Evolutionary conservation across 2,113 vertebrate genomes (phyloP).

Genomic region (Gymnarchus niloticus): DNA sequence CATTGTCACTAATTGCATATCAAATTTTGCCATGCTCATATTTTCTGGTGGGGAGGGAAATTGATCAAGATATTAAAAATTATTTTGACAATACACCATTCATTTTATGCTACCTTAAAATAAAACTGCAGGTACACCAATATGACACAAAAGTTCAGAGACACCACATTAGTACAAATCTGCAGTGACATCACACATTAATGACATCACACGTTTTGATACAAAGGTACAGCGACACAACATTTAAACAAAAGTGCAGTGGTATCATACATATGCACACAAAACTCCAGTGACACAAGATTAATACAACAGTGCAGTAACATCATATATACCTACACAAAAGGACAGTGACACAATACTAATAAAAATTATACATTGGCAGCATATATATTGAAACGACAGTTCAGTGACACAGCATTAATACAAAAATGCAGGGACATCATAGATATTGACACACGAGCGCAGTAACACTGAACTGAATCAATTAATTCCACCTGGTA

Average conservation of each 20-base stretch:
- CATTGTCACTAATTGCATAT: background rate
- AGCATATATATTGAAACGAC: background rate
- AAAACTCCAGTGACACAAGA: background rate
- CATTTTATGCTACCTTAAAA: background rate
- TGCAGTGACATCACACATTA: background rate
- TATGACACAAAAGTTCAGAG: no score
- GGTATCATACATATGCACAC: background rate
- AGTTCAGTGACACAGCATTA: background rate
- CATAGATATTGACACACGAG: background rate
- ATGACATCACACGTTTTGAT: background rate
- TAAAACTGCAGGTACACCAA: background rate
- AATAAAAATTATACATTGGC: no score
- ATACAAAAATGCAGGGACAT: background rate
- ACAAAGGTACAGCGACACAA: no score
- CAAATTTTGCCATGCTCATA: background rate
- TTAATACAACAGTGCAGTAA: background rate
- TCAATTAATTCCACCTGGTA: background rate
- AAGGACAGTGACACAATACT: background rate
- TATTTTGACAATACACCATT: background rate
- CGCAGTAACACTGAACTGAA: background rate
- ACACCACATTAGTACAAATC: background rate
- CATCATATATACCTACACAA: background rate
- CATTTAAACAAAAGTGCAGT: background rate
- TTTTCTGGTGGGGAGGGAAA: background rate
- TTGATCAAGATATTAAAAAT: conserved; percentile 4